phyloP scores from a whole-genome alignment of 2,113 vertebrate species.

The Nicator chloris region DNA sequence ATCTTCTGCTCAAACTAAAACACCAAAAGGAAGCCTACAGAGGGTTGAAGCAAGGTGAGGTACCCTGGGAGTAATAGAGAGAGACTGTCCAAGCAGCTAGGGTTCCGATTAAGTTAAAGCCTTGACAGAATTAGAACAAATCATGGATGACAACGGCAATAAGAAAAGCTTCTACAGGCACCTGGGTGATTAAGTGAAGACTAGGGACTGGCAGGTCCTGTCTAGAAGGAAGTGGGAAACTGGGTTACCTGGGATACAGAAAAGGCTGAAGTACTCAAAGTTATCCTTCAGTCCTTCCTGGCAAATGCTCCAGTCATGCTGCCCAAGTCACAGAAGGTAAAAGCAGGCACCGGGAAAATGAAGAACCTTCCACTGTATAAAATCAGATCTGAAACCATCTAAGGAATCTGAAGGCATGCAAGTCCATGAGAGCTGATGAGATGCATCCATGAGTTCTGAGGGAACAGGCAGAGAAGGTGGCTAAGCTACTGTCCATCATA shows the following conservation, averaged over 20 bases:
- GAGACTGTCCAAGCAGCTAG: not conserved
- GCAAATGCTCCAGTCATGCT: not conserved
- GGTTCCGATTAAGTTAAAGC: not conserved
- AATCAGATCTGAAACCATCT: not conserved
- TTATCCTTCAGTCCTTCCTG: not conserved
- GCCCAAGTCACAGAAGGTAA: not conserved
- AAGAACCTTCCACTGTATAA: not conserved
- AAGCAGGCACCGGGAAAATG: not conserved
- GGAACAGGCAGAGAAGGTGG: not conserved
- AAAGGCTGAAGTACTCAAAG: not conserved
- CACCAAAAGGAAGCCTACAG: not conserved
- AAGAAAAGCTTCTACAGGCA: not conserved
- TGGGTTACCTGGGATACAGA: not conserved
- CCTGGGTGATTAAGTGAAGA: not conserved
- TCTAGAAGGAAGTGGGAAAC: not conserved
- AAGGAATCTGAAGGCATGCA: not conserved
- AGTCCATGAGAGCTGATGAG: not conserved
- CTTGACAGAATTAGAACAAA: not conserved
- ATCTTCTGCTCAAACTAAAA: not conserved
- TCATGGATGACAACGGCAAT: not conserved
- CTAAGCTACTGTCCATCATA: not conserved
- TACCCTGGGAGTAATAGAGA: not conserved
- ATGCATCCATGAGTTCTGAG: not conserved
- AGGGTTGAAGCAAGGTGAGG: not conserved
- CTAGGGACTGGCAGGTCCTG: not conserved